Base-by-base conservation (phyloP, 2,888 invertebrate species). In the Polydrusus tereticollis region DNA sequence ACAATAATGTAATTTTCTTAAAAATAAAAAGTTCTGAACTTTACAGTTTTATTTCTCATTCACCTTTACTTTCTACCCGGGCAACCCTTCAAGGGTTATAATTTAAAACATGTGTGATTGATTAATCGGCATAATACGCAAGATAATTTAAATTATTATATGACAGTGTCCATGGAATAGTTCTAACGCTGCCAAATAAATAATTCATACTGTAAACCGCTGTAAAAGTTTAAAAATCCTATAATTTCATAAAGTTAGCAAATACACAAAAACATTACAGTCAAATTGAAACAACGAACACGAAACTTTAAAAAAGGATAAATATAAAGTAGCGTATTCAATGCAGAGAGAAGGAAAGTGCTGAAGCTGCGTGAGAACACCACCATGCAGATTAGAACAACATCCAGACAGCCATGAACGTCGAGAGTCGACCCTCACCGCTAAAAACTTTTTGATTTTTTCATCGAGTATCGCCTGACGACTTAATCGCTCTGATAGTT, bases 391-490 rank as follows among this genome's bases (percentile, higher is more conserved):
- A 79, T 77, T 63, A 76, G 7, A 70, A 75, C 66, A 76, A 73
- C 74, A 62, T 75, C 69, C 74, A 75, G 76, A 72, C 75, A 77
- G 75, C 76, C 72, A 76, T 72, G 74, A 73, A 69, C 66, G 65
- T 69, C 62, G 65, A 69, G 14, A 43, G 14, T 21, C 50, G 69
- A 57, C 18, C 86, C 90, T 90, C 93, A 96, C 96, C 94, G 94
- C 94, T 89, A 95, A 89, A 88, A 95, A 96, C 87, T 94, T 95
- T 92, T 95, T 93, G 89, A 95, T 95, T 91, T 95, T 94, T 88
- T 95, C 94, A 87, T 94, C 94, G 88, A 95, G 91, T 87, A 94
- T 93, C 87, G 94, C 94, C 86, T 93, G 93, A 83, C 93, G 92
- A 89, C 93, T 93, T 87, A 91, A 89, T 86, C 90, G 89, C 86